phyloP scores from a whole-genome alignment of 2,113 vertebrate species.

The Recurvirostra avosetta region DNA sequence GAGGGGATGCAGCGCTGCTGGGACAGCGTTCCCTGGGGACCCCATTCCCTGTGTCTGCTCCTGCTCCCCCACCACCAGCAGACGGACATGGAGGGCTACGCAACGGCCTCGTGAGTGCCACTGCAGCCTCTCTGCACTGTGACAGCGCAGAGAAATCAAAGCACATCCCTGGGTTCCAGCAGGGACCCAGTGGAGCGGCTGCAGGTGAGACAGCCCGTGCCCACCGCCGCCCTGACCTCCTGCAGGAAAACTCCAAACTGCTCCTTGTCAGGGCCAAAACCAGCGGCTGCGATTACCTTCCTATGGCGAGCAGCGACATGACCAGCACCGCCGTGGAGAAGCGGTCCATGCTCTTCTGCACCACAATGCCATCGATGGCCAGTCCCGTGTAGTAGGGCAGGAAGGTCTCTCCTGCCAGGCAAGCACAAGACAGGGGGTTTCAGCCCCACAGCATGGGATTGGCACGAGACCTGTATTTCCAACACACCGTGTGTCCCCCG shows the following conservation, averaged over 20 bases:
- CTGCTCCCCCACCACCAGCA: background rate
- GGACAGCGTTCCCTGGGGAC: background rate
- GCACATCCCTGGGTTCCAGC: background rate
- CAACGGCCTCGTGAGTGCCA: background rate
- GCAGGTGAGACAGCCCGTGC: background rate
- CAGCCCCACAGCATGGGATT: accelerated
- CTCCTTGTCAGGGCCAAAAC: background rate
- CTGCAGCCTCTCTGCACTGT: accelerated
- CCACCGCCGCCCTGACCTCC: background rate
- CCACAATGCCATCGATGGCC: conserved; percentile 89
- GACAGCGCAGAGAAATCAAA: background rate
- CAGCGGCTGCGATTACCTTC: conserved; percentile 77
- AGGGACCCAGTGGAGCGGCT: accelerated
- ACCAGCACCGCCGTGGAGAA: conserved; percentile 80
- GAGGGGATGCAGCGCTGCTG: accelerated
- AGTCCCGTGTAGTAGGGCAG: conserved; percentile 89
- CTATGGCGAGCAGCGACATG: conserved; percentile 79
- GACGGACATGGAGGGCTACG: accelerated
- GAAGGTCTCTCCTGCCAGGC: conserved; percentile 85
- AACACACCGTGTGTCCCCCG: accelerated
- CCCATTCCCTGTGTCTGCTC: background rate
- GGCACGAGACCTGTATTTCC: background rate
- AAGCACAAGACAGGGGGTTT: background rate
- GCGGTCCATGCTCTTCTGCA: conserved; percentile 88
- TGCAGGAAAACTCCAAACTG: background rate